phyloP scores from a whole-genome alignment of 2,888 invertebrate species.

The Steromphala cineraria region DNA sequence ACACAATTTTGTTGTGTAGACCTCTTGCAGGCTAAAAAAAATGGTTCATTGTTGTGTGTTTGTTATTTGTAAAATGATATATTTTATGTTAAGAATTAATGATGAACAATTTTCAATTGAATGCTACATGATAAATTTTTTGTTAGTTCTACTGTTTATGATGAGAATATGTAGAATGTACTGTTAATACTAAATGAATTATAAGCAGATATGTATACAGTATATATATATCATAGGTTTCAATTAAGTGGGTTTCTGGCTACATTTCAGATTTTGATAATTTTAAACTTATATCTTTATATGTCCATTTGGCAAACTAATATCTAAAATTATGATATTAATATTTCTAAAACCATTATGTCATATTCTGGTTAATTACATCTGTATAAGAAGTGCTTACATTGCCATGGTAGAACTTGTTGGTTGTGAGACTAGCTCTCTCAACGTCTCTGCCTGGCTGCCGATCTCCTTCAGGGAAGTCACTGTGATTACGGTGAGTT shows the following conservation, averaged over 20 bases:
- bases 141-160: no score
- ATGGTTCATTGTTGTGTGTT: background rate
- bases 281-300: no score
- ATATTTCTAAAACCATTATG: no score
- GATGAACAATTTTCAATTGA: no score
- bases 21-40: slow-evolving; percentile 58
- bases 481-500: slow-evolving; percentile 68
- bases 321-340: no score
- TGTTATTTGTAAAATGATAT: background rate
- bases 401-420: slow-evolving; percentile 62
- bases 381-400: slow-evolving; percentile 49
- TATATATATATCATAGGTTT: background rate
- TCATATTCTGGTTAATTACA: no score
- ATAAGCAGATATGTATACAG: no score
- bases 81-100: no score
- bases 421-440: slow-evolving; percentile 62
- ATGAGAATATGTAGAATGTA: no score
- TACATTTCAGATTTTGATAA: background rate
- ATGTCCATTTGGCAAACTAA: no score
- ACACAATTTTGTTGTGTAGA: slow-evolving; percentile 57
- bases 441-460: slow-evolving; percentile 53
- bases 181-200: no score
- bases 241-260: background rate
- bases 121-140: no score
- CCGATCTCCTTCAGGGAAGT: slow-evolving; percentile 66